Evolutionary conservation across 1,140 invertebrate genomes (phyloP).

Genomic region (Littorina saxatilis): DNA sequence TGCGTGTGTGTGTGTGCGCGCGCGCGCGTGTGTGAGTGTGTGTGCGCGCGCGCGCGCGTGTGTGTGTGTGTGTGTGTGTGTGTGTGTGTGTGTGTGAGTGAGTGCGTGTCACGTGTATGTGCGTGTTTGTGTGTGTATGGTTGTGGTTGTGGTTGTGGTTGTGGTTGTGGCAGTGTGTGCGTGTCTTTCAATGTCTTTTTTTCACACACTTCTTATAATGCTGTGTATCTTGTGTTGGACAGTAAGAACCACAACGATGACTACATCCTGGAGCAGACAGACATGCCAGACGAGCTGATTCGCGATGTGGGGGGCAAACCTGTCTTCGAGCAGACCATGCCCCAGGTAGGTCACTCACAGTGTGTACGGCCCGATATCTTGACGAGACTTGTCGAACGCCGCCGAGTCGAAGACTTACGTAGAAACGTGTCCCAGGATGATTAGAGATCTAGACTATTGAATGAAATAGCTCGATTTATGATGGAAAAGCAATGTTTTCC

Average conservation of each 20-base stretch:
- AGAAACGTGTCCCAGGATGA: too few relatives aligned
- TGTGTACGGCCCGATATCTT: not conserved
- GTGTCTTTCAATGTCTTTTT: not conserved
- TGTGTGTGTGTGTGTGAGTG: not conserved
- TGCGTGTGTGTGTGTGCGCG: too few relatives aligned
- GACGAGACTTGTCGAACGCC: too few relatives aligned
- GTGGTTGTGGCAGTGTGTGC: not conserved
- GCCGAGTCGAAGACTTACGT: too few relatives aligned
- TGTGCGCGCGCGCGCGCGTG: not conserved
- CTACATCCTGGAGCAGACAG: constrained; percentile 60
- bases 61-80: not conserved
- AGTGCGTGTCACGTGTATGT: too few relatives aligned
- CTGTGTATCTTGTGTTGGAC: constrained; percentile 17
- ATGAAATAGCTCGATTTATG: too few relatives aligned
- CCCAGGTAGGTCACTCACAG: constrained; percentile 43
- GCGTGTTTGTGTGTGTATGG: too few relatives aligned
- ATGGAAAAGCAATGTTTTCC: too few relatives aligned
- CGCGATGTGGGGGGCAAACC: constrained; percentile 51
- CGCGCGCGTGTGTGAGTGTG: too few relatives aligned
- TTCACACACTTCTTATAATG: not conserved
- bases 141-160: not conserved
- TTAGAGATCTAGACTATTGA: too few relatives aligned
- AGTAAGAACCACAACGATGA: constrained; percentile 60
- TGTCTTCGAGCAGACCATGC: constrained; percentile 59
- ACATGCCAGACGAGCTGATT: constrained; percentile 61